These are phyloP conservation scores for Cydia pomonella DNA, from an alignment of 1,140 invertebrate species.

Conservation along the genomic window DNA sequence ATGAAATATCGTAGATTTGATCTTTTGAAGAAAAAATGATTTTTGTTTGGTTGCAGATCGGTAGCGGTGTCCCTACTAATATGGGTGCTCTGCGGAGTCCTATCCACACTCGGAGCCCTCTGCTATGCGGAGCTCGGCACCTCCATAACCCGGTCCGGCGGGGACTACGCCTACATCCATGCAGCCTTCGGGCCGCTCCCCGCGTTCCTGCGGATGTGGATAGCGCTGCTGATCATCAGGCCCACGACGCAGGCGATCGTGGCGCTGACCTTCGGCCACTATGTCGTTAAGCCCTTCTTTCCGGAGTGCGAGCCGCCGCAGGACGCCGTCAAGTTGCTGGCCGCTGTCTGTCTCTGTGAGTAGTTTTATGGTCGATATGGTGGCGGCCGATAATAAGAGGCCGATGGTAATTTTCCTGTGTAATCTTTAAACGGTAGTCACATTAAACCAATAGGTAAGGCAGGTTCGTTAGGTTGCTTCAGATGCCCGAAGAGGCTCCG, in stretches of 20 bases:
- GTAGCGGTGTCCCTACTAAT: constrained; percentile 86
- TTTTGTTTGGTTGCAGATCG: constrained; percentile 76
- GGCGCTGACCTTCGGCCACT: constrained; percentile 90
- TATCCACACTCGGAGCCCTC: constrained; percentile 88
- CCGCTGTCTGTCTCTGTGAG: constrained; percentile 89
- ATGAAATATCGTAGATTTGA: too few species aligned
- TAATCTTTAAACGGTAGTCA: too few species aligned
- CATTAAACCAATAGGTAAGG: too few species aligned
- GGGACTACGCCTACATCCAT: constrained; percentile 94
- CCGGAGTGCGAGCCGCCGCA: constrained; percentile 85
- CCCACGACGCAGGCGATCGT: constrained; percentile 92
- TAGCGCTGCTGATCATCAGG: constrained; percentile 91
- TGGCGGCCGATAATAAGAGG: too few species aligned
- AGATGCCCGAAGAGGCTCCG: too few species aligned
- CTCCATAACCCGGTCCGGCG: constrained; percentile 90
- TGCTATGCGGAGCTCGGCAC: constrained; percentile 94
- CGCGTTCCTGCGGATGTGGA: constrained; percentile 94
- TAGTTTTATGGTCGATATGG: constrained; percentile 50
- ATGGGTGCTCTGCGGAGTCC: constrained; percentile 87
- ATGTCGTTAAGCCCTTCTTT: constrained; percentile 92
- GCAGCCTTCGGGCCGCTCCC: constrained; percentile 93
- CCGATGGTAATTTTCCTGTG: too few species aligned
- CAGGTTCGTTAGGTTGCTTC: too few species aligned
- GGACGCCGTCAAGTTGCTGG: constrained; percentile 85
- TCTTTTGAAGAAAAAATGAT: background rate